Conservation (phyloP, 2,797 vertebrate genomes). For the Alcedo quadribrachys region DNA sequence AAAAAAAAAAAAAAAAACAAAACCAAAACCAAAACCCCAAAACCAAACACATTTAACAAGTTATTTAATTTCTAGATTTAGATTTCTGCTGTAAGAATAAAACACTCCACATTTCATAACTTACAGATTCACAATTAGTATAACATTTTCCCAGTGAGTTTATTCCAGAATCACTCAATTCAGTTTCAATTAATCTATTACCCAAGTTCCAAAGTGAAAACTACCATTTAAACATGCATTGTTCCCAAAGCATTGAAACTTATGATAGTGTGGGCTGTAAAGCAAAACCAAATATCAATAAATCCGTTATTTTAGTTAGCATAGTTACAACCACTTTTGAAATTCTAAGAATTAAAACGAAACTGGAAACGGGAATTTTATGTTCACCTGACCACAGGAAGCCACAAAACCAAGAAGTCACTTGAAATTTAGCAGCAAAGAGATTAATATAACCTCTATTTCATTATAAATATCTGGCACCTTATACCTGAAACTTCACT, state of each 20-base stretch:
- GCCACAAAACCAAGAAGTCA: neutral
- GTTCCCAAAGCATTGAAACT: neutral
- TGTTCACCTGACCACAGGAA: constrained; percentile 12
- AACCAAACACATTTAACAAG: neutral
- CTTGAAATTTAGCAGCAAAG: neutral
- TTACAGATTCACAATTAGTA: fast-evolving
- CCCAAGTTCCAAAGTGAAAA: neutral
- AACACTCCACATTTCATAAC: neutral
- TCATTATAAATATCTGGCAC: neutral
- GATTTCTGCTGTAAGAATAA: neutral
- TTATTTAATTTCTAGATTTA: neutral
- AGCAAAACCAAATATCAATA: neutral
- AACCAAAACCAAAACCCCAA: too few relatives aligned
- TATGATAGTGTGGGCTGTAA: neutral
- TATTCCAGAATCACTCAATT: neutral
- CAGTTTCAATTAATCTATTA: neutral
- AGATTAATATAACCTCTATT: neutral
- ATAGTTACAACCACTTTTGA: neutral
- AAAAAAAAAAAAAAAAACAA: too few relatives aligned
- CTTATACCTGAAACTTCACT: neutral
- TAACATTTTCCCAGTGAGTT: neutral
- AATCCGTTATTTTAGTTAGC: neutral
- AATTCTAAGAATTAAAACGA: neutral
- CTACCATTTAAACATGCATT: neutral
- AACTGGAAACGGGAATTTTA: neutral